phyloP scores from a whole-genome alignment of 2,888 invertebrate genomes.

The Tricholauxania praeusta region DNA sequence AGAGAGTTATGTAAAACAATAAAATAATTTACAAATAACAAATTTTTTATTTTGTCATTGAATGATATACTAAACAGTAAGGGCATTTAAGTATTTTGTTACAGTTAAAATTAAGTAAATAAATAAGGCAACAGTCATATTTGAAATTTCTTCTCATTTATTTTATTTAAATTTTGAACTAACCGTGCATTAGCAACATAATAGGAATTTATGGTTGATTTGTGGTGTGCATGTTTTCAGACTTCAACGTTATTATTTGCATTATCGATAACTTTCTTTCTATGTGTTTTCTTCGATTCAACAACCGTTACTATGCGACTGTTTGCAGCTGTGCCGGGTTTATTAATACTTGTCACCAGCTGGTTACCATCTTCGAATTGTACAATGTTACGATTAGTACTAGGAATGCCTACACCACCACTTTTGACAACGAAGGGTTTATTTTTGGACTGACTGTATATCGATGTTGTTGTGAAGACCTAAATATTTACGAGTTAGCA shows the following conservation, averaged over 20 bases:
- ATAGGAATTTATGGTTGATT: slow-evolving; percentile 3
- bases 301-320: slow-evolving; percentile 58
- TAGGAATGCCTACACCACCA: slow-evolving; percentile 48
- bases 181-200: not conserved
- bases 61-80: not conserved
- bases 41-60: slow-evolving; percentile 3
- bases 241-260: not conserved
- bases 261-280: not conserved
- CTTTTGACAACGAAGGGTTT: slow-evolving; percentile 39
- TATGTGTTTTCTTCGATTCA: slow-evolving; percentile 57
- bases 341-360: not conserved
- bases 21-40: slow-evolving; percentile 2
- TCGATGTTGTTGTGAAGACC: slow-evolving; percentile 28
- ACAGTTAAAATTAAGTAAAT: not conserved
- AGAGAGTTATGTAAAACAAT: slow-evolving; percentile 5
- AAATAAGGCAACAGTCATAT: slow-evolving; percentile 1
- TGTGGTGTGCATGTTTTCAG: not conserved
- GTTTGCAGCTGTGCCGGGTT: slow-evolving; percentile 1
- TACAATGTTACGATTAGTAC: slow-evolving; percentile 30
- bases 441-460: slow-evolving; percentile 23
- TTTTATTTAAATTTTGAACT: not conserved
- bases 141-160: slow-evolving; percentile 29
- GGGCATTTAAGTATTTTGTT: slow-evolving; percentile 5
- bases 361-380: slow-evolving; percentile 15
- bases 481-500: slow-evolving; percentile 29